Base-by-base conservation (phyloP, 2,113 vertebrate species). In the Ciconia stormi region DNA sequence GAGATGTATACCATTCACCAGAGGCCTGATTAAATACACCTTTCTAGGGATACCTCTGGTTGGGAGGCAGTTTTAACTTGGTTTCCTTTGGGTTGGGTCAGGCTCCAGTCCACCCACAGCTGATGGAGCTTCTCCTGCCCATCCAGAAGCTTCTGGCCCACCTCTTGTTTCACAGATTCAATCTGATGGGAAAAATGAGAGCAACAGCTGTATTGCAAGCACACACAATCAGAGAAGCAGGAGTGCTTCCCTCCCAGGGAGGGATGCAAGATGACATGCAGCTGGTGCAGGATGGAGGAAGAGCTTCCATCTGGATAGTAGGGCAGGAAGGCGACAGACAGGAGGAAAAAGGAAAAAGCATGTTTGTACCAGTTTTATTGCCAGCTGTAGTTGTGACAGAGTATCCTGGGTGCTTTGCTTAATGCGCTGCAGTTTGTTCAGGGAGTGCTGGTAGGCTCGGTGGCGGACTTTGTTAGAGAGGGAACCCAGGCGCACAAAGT, bases 401-500 rank as follows among this genome's bases (percentile, higher is more conserved):
- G 97, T 72, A 2, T 98, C 85, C 67, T 98, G 98, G 4, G 98
- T 98, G 40, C 70, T 72, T 30, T 98, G 98, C 49, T 96, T 96
- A 58, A 98, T 81, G 2, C 12, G 44, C 5, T 85, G 98, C 66
- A 99, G 98, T n/a, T 98, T 99, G 30, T 87, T 52, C n/a, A 99
- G 97, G 5, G 99, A 99, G 76, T 97, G 98, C 49, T 98, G 96
- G 21, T 98, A 98, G 21, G 99, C 99, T 40, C 98, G 97, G 71
- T 97, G 98, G 49, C 95, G 98, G 21, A 99, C 97, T 63, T 98
- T 97, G 73, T 97, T 93, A 0, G 99, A 99, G 42, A 99, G 98
- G 16, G 99, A 99, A 4, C 99, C 99, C 98, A 99, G 96, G 9
- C 99, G 99, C 56, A 99, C 98, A 7, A 99, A 99, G 97, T 99